Conservation (phyloP, 1,140 invertebrate species). For the Meloidogyne chitwoodi region DNA sequence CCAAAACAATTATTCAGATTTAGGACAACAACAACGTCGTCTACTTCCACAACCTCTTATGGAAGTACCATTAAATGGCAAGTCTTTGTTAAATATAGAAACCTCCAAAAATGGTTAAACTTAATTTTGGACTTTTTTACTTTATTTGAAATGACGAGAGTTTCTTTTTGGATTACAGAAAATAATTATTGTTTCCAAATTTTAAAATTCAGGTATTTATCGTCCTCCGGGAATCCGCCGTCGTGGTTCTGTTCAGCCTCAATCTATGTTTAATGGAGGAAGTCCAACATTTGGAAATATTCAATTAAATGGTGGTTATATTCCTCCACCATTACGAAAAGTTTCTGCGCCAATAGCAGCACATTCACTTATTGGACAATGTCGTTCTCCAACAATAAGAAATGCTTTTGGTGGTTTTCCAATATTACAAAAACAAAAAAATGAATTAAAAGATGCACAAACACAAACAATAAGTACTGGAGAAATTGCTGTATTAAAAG, state of each 20-base stretch:
- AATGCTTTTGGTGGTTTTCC: conserved; percentile 9
- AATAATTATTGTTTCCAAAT: not conserved
- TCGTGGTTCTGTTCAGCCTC: conserved; percentile 12
- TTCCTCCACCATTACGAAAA: conserved; percentile 27
- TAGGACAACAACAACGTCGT: not conserved
- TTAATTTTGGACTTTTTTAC: not conserved
- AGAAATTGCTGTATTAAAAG: conserved; percentile 53
- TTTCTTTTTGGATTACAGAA: too few species aligned
- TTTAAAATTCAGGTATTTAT: conserved; percentile 19
- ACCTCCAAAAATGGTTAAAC: too few species aligned
- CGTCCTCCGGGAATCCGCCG: conserved; percentile 23
- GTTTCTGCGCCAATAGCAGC: conserved; percentile 19
- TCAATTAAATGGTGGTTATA: conserved; percentile 2
- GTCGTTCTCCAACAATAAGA: conserved; percentile 13
- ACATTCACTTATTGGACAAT: conserved; percentile 18
- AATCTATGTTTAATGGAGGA: conserved; percentile 15
- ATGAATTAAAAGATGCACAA: conserved; percentile 31
- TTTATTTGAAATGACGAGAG: not conserved
- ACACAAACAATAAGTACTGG: conserved; percentile 60
- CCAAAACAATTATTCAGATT: not conserved
- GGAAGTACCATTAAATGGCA: conserved; percentile 14
- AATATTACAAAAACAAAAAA: conserved; percentile 31
- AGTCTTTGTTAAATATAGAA: too few species aligned
- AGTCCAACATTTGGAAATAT: conserved; percentile 1
- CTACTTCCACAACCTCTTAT: conserved; percentile 27